A percentile compares a stretch with the other conserved stretches of the same genome.
These are phyloP conservation scores for Globicephala melas DNA, from an alignment of 2,113 vertebrate genomes.

Conservation along the genomic window DNA sequence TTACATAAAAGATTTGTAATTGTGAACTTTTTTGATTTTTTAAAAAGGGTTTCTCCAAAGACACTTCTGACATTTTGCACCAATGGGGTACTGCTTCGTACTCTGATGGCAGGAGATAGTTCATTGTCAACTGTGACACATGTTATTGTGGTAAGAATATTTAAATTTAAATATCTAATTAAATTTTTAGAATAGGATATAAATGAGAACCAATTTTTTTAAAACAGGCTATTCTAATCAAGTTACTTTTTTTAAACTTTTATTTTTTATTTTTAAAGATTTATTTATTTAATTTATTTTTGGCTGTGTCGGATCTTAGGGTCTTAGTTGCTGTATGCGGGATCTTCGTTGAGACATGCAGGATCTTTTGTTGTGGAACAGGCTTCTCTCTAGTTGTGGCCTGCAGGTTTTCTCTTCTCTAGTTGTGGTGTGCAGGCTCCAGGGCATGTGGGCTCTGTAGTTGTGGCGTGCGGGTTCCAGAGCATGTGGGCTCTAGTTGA, in stretches of 20 bases:
- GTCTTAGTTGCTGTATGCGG: no score
- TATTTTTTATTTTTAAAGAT: no score
- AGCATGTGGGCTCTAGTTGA: no score
- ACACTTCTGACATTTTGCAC: slow-evolving; percentile 97
- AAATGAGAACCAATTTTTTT: not conserved
- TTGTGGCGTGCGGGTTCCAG: no score
- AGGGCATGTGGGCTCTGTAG: no score
- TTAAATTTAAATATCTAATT: not conserved
- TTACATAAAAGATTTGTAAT: slow-evolving; percentile 50
- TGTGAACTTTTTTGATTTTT: slow-evolving; percentile 51
- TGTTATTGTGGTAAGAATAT: slow-evolving; percentile 93
- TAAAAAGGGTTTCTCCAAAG: slow-evolving; percentile 92
- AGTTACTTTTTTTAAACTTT: not conserved
- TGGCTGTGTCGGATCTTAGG: no score
- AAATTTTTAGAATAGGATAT: slow-evolving; percentile 15
- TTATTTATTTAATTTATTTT: no score
- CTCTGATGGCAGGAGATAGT: slow-evolving; percentile 92
- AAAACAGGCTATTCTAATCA: not conserved
- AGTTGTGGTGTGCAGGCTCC: no score
- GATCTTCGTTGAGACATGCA: no score
- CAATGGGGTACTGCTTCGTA: slow-evolving; percentile 93
- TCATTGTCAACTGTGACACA: slow-evolving; percentile 92
- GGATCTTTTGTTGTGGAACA: no score
- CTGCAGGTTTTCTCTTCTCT: no score
- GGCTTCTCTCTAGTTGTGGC: no score